These are phyloP conservation scores for Patella ulyssiponensis DNA, from an alignment of 2,888 invertebrate species.

Conservation along the genomic window DNA sequence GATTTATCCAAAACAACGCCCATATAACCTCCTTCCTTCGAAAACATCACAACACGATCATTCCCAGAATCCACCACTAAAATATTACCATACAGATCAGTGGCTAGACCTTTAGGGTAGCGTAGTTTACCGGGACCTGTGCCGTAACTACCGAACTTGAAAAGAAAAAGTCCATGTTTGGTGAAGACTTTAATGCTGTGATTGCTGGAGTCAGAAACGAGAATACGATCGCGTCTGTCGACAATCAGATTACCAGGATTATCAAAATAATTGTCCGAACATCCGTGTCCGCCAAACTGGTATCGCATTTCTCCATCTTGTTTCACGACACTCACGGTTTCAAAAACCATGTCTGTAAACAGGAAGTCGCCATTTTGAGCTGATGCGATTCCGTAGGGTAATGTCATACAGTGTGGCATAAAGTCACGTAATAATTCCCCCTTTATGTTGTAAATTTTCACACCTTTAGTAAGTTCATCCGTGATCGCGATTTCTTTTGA, in stretches of 20 bases:
- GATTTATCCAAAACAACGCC: slow-evolving; percentile 28
- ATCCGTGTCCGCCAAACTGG: slow-evolving; percentile 40
- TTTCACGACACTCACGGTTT: slow-evolving; percentile 37
- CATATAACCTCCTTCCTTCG: slow-evolving; percentile 36
- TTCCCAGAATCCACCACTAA: slow-evolving; percentile 50
- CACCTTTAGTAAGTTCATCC: slow-evolving; percentile 40
- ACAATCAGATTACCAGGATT: slow-evolving; percentile 41
- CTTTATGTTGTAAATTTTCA: slow-evolving; percentile 32
- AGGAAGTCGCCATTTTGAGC: slow-evolving; percentile 33
- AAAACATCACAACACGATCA: slow-evolving; percentile 41
- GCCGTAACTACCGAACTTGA: slow-evolving; percentile 42
- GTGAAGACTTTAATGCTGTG: slow-evolving; percentile 46
- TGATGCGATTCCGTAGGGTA: slow-evolving; percentile 38
- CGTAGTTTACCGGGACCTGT: slow-evolving; percentile 32
- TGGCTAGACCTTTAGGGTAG: slow-evolving; percentile 41
- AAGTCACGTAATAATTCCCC: slow-evolving; percentile 19
- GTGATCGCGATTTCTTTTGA: slow-evolving; percentile 34
- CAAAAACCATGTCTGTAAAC: slow-evolving; percentile 46
- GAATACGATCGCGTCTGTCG: slow-evolving; percentile 35
- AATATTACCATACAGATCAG: slow-evolving; percentile 31
- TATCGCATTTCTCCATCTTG: slow-evolving; percentile 29
- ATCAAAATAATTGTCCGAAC: slow-evolving; percentile 33
- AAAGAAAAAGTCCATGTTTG: slow-evolving; percentile 36
- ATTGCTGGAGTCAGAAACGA: slow-evolving; percentile 45
- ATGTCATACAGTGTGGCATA: slow-evolving; percentile 26